Base-by-base conservation (phyloP, 2,888 invertebrate genomes). In the Eurytoma californica region DNA sequence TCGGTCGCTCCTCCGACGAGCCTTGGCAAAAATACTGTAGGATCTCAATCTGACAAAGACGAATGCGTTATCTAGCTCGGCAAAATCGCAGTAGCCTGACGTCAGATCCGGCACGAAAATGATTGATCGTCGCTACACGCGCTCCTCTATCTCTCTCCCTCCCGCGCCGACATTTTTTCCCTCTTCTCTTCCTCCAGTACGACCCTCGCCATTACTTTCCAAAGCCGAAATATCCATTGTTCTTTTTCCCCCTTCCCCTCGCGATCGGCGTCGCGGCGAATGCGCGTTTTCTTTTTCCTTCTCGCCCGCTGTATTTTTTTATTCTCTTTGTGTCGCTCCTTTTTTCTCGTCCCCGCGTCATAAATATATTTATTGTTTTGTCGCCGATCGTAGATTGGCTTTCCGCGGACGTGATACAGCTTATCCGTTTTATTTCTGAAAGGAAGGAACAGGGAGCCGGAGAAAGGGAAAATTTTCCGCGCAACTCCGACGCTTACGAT, bases 41-140 rank as follows among this genome's bases (percentile, higher is more conserved):
- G 51, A 79, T 82, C 77, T 77, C 79, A 77, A 77, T 80, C 82
- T 82, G 80, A 82, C 80, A 82, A 80, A 82, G 82, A 83, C 69
- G 75, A 78, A 82, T 82, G 82, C 80, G 79, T 82, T 82, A 82
- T 80, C 80, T 81, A 65, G 78, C 81, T 72, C 77, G 79, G 78
- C 80, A 76, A 82, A 82, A 82, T 82, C 82, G 80, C 63, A 75
- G 78, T 80, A 68, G 63, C 75, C 77, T 68, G 78, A 79, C 80
- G 78, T 77, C 79, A 80, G 80, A 75, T 79, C 80, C 79, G 74
- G 74, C 66, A 81, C 69, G 61, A 80, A 82, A 81, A 82, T 82
- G 82, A 82, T 82, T 82, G 82, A 82, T 82, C 74, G 82, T 80
- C 75, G 55, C 69, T 13, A 77, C 77, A 18, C 49, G 57, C 24